Evolutionary conservation across 1,140 invertebrate species (phyloP), one percentile per base, ranked within the genome.

Genomic region (Cotesia glomerata): DNA sequence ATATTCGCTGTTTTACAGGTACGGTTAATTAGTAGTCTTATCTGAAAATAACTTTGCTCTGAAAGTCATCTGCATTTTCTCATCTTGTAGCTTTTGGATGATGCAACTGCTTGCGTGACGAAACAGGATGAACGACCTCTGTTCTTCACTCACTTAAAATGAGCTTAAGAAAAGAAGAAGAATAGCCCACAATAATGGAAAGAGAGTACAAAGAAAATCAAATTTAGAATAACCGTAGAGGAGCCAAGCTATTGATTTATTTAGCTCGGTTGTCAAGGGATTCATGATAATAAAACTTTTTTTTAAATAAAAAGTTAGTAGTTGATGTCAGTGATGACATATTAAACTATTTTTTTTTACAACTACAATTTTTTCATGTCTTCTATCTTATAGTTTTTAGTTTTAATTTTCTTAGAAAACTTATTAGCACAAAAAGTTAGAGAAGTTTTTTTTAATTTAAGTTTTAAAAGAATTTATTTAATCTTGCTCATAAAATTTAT

Each of bases 191-290:
- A 14, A 54, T 64, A 51, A 61, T 64, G 11, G 49, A 35, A 58
- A 5, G 39, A 72, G 70, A 26, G 16, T 67, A 72, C 67, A 69
- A 69, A 69, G 63, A 68, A 81, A 76, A 67, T 74, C 56, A 68
- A 67, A 72, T 54, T 51, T 61, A 32, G 34, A 45, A 11, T 45
- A 49, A 69, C 67, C 68, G 59, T 56, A 56, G 7, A 26, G 61
- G 61, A 51, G 36, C 9, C 36, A 64, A 56, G 49, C 64, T 82
- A 82, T 83, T 71, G 84, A 84, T 80, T 84, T 80, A 83, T 82
- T 84, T 81, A 74, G 80, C 72, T 49, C 66, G 73, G 72, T 75
- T 69, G 76, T 76, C 77, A 76, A 71, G 72, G 76, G 69, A 79
- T 73, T 74, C 62, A 58, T 76, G 73, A 68, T 74, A 71, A 74